Evolutionary conservation across 1,140 invertebrate genomes (phyloP).

Genomic region (Mylabris phalerata): DNA sequence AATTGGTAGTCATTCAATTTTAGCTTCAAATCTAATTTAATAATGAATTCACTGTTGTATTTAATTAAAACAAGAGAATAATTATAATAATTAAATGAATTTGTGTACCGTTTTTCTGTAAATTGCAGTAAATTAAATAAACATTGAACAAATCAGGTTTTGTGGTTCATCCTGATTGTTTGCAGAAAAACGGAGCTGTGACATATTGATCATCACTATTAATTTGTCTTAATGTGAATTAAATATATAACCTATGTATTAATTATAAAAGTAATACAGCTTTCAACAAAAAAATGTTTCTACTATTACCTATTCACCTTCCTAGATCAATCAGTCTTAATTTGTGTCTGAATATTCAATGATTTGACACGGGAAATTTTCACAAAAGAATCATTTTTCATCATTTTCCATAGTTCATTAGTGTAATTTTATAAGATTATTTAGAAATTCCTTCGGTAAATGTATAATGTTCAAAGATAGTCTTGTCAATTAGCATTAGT

Average conservation of each 20-base stretch:
- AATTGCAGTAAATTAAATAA: background rate
- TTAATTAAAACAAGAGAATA: background rate
- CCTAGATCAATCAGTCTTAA: too few species aligned
- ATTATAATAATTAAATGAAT: background rate
- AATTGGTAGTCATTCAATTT: too few species aligned
- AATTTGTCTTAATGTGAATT: constrained; percentile 22
- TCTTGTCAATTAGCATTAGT: too few species aligned
- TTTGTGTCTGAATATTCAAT: too few species aligned
- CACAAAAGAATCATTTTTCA: too few species aligned
- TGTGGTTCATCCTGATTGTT: constrained; percentile 4
- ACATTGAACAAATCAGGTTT: background rate
- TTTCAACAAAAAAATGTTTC: constrained; percentile 8
- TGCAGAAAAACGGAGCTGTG: background rate
- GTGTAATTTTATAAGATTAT: too few species aligned
- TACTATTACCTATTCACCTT: background rate
- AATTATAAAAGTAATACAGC: constrained; percentile 19
- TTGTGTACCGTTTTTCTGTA: background rate
- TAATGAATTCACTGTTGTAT: background rate
- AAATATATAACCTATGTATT: constrained; percentile 20
- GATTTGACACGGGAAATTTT: too few species aligned
- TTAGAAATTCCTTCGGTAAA: too few species aligned
- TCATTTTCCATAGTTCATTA: too few species aligned
- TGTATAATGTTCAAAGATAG: too few species aligned
- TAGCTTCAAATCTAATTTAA: too few species aligned
- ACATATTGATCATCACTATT: constrained; percentile 11